phyloP scores from a whole-genome alignment of 2,888 invertebrate genomes.

The Euphydryas editha region DNA sequence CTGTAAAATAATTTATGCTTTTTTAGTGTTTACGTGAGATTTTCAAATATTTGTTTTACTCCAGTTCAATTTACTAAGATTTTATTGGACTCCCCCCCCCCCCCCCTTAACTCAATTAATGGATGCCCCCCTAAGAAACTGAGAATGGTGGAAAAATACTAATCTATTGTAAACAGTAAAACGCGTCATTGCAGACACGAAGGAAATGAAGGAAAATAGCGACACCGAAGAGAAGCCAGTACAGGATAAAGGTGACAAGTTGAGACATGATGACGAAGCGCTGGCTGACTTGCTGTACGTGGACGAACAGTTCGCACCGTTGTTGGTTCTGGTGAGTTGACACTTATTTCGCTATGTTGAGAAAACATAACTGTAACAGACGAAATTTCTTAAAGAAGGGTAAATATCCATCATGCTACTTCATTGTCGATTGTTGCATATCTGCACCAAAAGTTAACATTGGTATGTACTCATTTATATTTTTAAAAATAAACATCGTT shows the following conservation, averaged over 20 bases:
- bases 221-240: constrained; percentile 47
- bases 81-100: no score
- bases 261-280: constrained; percentile 56
- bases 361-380: neutral
- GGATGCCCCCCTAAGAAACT: neutral
- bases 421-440: no score
- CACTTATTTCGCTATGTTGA: neutral
- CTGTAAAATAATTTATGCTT: no score
- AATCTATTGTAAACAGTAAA: constrained; percentile 22
- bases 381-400: no score
- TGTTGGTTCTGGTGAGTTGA: constrained; percentile 50
- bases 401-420: no score
- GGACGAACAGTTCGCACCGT: constrained; percentile 62
- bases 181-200: constrained; percentile 50
- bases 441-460: no score
- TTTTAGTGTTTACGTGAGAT: no score
- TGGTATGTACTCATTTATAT: no score
- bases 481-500: no score
- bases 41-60: no score
- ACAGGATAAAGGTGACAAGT: constrained; percentile 41
- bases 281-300: constrained; percentile 63
- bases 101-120: neutral
- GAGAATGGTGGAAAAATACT: neutral
- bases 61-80: no score
- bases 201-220: constrained; percentile 48